Evolutionary conservation across 2,797 vertebrate genomes (phyloP), one percentile per base, ranked within the genome.

Genomic region (Pangasius sanitwongsei): DNA sequence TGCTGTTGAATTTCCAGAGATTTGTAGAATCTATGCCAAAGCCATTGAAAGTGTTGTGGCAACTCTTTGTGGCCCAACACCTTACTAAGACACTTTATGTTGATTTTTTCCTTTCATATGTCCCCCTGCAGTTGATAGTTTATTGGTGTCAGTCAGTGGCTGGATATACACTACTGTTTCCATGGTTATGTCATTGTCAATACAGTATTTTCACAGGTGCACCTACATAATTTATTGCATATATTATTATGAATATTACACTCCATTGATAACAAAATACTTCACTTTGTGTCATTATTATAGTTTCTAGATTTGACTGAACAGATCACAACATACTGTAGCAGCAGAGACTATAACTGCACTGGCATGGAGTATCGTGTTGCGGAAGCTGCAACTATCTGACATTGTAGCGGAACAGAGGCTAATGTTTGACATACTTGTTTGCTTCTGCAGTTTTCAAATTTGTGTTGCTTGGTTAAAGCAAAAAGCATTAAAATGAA

Each of bases 21-120:
- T 59, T 82, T 82, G 80, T 59, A 59, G 31, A 82, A 41, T 82
- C 31, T 61, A 57, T 81, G 53, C 20, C 15, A 81, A 55, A 57
- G 18, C 50, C 53, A 37, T 23, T 57, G 6, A 53, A n/a, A 16
- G 25, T 50, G 28, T 77, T n/a, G 5, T 72, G 41, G 72, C 20
- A 4, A 48, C 23, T 50, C 23, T 28, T 75, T 74, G 18, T 31
- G 28, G 28, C 2, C 28, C 25, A 77, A 77, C 25, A 50, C 2
- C 75, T 31, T 53, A 4, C 70, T 41, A 41, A 74, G 16, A 18
- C 31, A 70, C 15, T 34, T 67, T n/a, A 65, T 67, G n/a, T 67
- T 15, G n/a, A 31, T 4, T 70, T 44, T 37, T 70, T 69, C 67
- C 31, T 34, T 69, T 31, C 34, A 41, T 34, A 25, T 6, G n/a